Evolutionary conservation across 1,140 invertebrate genomes (phyloP).

Genomic region (Bombus sibiricus): DNA sequence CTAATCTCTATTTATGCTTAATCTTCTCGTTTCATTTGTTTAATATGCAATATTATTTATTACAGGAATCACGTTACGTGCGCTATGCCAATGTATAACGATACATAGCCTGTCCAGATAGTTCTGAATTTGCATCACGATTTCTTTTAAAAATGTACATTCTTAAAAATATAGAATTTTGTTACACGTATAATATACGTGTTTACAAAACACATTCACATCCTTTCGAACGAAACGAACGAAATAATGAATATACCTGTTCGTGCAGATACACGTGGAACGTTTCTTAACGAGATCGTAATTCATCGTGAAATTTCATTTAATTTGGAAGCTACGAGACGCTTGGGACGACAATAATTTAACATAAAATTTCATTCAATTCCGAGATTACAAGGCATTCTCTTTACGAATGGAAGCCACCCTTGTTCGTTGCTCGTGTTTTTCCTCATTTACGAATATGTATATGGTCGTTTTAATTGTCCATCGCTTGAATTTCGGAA

Average conservation of each 20-base stretch:
- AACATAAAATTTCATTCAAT: slow-evolving; percentile 3
- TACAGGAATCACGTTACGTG: too few relatives aligned
- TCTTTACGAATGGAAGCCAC: not conserved
- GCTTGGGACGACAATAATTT: slow-evolving; percentile 3
- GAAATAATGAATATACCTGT: not conserved
- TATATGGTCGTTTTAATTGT: not conserved
- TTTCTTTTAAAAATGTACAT: too few relatives aligned
- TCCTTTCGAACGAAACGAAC: not conserved
- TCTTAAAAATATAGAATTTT: too few relatives aligned
- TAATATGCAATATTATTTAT: too few relatives aligned
- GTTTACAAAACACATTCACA: not conserved
- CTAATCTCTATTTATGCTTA: too few relatives aligned
- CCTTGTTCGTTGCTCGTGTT: not conserved
- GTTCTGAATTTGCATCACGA: too few relatives aligned
- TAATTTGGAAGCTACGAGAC: not conserved
- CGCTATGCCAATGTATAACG: too few relatives aligned
- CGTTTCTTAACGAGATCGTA: not conserved
- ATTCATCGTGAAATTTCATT: slow-evolving; percentile 15
- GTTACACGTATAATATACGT: too few relatives aligned
- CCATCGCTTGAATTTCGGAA: not conserved
- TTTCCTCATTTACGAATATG: not conserved
- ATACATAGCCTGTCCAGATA: too few relatives aligned
- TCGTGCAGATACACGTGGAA: not conserved
- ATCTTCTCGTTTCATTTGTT: too few relatives aligned
- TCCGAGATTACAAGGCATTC: not conserved